Conservation (phyloP, 1,140 invertebrate species). For the Drosophila sucinea region DNA sequence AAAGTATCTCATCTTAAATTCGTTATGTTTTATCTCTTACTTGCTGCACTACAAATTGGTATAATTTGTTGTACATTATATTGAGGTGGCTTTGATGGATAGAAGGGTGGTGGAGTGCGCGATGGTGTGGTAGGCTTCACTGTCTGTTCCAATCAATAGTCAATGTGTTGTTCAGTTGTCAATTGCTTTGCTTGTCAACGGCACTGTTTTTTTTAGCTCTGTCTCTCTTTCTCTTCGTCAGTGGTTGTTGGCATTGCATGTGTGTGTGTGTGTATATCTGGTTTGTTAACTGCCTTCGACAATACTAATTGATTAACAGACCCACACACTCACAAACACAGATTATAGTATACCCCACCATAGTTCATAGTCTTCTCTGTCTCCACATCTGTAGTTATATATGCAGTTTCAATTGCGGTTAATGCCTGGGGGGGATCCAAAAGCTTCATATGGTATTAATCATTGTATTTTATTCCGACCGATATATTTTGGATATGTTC, state of each 20-base stretch:
- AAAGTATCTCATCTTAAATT: background rate
- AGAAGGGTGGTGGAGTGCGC: background rate
- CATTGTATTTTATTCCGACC: background rate
- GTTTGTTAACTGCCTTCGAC: conserved; percentile 51
- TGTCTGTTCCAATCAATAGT: conserved; percentile 58
- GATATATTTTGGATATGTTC: background rate
- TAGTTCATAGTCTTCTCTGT: background rate
- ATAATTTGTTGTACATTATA: conserved; percentile 51
- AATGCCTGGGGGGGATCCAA: background rate
- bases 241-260: conserved; percentile 9
- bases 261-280: conserved; percentile 24
- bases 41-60: conserved; percentile 49
- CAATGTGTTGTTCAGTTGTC: conserved; percentile 45
- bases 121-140: background rate
- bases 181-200: conserved; percentile 50
- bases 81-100: conserved; percentile 5
- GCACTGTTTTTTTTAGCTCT: conserved; percentile 23
- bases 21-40: conserved; percentile 12
- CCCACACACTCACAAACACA: conserved; percentile 17
- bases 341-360: conserved; percentile 2
- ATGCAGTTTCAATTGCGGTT: background rate
- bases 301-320: conserved; percentile 69
- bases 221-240: conserved; percentile 17
- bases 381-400: background rate
- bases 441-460: background rate